phyloP scores from a whole-genome alignment of 2,797 vertebrate genomes.

The Spinibarbus caldwelli region DNA sequence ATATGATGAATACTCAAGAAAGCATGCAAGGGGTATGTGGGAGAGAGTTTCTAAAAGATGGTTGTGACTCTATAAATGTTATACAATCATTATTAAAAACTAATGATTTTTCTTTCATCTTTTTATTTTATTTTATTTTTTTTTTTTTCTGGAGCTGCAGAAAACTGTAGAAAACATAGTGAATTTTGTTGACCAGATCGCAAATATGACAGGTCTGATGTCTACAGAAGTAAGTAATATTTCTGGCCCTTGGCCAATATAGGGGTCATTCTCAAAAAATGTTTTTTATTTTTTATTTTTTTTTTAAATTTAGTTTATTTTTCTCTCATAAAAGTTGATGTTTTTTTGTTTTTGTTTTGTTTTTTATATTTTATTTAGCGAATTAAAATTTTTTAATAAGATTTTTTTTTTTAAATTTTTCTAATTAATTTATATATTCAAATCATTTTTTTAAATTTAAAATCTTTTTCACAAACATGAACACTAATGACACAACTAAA shows the following conservation, averaged over 20 bases:
- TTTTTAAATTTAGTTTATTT: background rate
- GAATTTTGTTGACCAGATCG: slow-evolving; percentile 40
- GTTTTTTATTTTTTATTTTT: background rate
- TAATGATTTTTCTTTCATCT: background rate
- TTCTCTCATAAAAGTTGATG: background rate
- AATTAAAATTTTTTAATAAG: background rate
- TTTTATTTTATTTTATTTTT: background rate
- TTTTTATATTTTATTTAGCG: background rate
- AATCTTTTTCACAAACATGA: too few relatives aligned
- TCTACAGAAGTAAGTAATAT: background rate
- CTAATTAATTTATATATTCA: too few relatives aligned
- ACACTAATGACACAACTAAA: too few relatives aligned
- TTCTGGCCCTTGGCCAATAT: background rate
- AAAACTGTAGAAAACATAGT: background rate
- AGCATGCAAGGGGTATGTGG: rapidly evolving
- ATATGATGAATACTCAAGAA: rapidly evolving
- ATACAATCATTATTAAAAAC: background rate
- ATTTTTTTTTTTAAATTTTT: too few relatives aligned
- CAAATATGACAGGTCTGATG: background rate
- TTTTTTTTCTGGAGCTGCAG: background rate
- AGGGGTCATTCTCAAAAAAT: background rate
- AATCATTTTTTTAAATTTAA: too few relatives aligned
- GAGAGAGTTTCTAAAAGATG: background rate
- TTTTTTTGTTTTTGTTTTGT: background rate
- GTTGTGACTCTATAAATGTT: background rate